A percentile compares a stretch with the other conserved stretches of the same genome.
phyloP scores from a whole-genome alignment of 2,797 vertebrate species.

The Dromococcyx pavoninus region DNA sequence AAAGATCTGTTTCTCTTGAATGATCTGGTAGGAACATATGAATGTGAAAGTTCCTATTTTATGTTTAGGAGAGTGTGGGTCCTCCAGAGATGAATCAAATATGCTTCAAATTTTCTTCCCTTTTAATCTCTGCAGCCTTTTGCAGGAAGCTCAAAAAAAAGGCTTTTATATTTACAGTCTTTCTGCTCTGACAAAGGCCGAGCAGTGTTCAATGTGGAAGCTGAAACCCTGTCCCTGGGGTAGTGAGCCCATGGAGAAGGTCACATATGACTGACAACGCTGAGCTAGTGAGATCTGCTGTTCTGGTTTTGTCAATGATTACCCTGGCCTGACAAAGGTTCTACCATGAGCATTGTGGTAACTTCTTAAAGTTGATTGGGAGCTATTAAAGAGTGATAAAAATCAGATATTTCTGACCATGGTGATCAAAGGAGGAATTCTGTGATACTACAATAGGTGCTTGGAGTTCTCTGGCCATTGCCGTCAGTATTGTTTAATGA shows the following conservation, averaged over 20 bases:
- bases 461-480: conserved; percentile 49
- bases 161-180: not conserved
- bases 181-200: not conserved
- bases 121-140: not conserved
- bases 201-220: not conserved
- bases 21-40: not conserved
- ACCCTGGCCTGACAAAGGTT: conserved; percentile 59
- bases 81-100: not conserved
- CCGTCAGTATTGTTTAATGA: conserved; percentile 73
- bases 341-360: conserved; percentile 60
- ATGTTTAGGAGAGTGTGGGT: not conserved
- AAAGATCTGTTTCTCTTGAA: not conserved
- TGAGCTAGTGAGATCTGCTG: conserved; percentile 20
- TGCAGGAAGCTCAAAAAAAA: not conserved
- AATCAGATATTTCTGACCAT: conserved; percentile 71
- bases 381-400: conserved; percentile 71
- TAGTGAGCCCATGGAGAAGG: not conserved
- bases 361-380: conserved; percentile 62
- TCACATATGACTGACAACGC: conserved; percentile 10
- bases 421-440: conserved; percentile 71
- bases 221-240: not conserved
- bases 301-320: conserved; percentile 69
- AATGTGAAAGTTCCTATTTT: not conserved
- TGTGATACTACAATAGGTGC: conserved; percentile 65
- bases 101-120: not conserved